phyloP scores from a whole-genome alignment of 2,113 vertebrate species.

The Silurus asotus region DNA sequence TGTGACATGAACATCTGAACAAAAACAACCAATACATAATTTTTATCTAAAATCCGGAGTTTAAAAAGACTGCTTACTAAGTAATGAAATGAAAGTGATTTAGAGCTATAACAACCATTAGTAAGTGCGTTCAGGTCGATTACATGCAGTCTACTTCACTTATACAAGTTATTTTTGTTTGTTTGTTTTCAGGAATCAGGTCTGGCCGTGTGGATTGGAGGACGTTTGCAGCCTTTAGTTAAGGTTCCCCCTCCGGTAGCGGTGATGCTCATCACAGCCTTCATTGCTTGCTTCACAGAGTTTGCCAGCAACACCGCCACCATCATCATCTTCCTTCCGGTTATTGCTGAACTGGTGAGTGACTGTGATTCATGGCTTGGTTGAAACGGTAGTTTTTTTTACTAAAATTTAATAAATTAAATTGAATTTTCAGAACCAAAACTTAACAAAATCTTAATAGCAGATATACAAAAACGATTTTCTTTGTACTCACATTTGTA shows the following conservation, averaged over 20 bases:
- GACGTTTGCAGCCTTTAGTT: slow-evolving; percentile 85
- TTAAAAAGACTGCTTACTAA: not conserved
- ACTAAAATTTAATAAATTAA: too few species aligned
- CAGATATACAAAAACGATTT: not conserved
- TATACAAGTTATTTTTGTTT: not conserved
- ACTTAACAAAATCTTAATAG: not conserved
- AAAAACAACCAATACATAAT: not conserved
- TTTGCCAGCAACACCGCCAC: slow-evolving; percentile 98
- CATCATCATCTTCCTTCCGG: slow-evolving; percentile 92
- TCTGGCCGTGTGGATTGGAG: slow-evolving; percentile 89
- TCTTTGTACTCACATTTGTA: not conserved
- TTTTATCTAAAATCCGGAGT: not conserved
- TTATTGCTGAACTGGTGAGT: slow-evolving; percentile 92
- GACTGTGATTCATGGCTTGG: not conserved
- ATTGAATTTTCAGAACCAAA: not conserved
- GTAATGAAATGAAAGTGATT: not conserved
- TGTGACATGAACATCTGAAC: not conserved
- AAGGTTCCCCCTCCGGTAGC: slow-evolving; percentile 80
- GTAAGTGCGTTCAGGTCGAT: not conserved
- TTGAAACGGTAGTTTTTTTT: too few species aligned
- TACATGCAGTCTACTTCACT: not conserved
- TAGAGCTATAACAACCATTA: not conserved
- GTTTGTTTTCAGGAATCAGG: slow-evolving; percentile 83
- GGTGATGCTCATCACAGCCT: slow-evolving; percentile 83
- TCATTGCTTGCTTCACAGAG: slow-evolving; percentile 91